Evolutionary conservation across 2,888 invertebrate species (phyloP).

Genomic region (Acrobasis repandana): DNA sequence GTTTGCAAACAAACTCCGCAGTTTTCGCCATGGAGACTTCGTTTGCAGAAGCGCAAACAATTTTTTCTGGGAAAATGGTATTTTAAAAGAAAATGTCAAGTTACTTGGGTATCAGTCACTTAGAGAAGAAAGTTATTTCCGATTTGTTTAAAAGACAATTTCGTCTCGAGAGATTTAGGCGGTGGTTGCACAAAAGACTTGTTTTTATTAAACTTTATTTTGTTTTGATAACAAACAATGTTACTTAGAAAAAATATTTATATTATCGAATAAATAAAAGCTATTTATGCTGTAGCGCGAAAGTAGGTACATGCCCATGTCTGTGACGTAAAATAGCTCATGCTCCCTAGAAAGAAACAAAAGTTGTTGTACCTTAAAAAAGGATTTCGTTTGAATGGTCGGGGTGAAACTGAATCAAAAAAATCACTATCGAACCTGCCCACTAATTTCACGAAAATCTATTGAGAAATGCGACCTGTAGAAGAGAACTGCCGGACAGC

Average conservation of each 20-base stretch:
- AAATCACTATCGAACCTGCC: no score
- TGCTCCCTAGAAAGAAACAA: no score
- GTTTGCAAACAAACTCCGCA: constrained; percentile 7
- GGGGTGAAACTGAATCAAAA: no score
- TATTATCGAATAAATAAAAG: not conserved
- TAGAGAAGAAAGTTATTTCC: constrained; percentile 17
- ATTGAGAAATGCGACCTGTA: no score
- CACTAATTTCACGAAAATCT: no score
- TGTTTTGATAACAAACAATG: not conserved
- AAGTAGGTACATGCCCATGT: no score
- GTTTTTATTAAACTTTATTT: not conserved
- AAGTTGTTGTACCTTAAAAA: no score
- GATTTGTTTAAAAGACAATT: constrained; percentile 18
- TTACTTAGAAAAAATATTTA: not conserved
- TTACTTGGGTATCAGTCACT: constrained; percentile 14
- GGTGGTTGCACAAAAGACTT: not conserved
- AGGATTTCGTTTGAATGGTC: no score
- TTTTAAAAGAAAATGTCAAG: constrained; percentile 21
- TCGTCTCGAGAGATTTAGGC: constrained; percentile 11
- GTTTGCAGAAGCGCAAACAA: constrained; percentile 11
- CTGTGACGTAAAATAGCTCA: no score
- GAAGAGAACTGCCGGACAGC: no score
- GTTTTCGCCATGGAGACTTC: constrained; percentile 5
- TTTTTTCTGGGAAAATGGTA: not conserved
- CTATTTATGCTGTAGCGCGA: no score